Conservation (phyloP, 2,113 vertebrate genomes). For the Sisor rabdophorus region DNA sequence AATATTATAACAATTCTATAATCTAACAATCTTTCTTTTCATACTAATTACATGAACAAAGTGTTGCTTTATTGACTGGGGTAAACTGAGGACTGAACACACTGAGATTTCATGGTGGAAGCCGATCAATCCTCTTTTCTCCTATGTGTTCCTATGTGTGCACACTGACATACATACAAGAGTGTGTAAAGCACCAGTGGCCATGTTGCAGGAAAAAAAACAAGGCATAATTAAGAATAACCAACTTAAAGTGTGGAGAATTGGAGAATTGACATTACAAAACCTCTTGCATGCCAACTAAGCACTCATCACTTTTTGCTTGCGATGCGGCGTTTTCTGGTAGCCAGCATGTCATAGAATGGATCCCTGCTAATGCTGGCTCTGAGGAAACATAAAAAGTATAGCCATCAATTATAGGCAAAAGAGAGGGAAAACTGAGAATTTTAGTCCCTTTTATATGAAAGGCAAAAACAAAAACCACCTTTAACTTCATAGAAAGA, state of each 20-base stretch:
- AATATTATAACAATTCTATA: not conserved
- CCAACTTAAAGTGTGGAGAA: not conserved
- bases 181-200: conserved; percentile 22
- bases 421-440: conserved; percentile 48
- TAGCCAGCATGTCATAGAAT: conserved; percentile 98
- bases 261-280: not conserved
- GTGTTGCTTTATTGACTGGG: conserved; percentile 18
- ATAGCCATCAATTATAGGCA: conserved; percentile 56
- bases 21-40: not conserved
- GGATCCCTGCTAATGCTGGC: conserved; percentile 97
- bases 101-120: conserved; percentile 10
- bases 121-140: conserved; percentile 4
- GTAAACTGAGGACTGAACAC: conserved; percentile 1
- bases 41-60: conserved; percentile 1
- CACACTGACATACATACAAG: conserved; percentile 35
- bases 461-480: conserved; percentile 64
- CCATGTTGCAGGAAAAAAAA: not conserved
- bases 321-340: conserved; percentile 93
- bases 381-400: conserved; percentile 69
- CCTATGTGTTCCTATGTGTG: conserved; percentile 10
- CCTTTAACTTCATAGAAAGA: conserved; percentile 62
- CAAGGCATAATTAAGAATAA: not conserved
- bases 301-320: conserved; percentile 85
- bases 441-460: conserved; percentile 68
- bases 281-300: not conserved